phyloP scores from a whole-genome alignment of 1,140 invertebrate genomes.

The Adelges cooleyi region DNA sequence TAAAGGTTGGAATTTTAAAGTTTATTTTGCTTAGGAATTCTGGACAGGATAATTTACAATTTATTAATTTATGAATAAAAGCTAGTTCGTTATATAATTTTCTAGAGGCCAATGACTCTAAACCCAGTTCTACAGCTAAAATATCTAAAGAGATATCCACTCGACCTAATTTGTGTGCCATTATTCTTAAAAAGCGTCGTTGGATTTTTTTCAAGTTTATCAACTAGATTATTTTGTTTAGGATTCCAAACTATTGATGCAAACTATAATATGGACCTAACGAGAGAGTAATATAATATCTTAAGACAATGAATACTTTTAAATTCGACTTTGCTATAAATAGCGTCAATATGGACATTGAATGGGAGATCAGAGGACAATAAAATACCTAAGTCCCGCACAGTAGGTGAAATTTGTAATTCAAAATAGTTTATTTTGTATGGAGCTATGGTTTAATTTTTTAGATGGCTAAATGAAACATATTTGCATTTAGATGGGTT shows the following conservation, averaged over 20 bases:
- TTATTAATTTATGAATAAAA: neutral
- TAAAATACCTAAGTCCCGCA: neutral
- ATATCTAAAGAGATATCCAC: no score
- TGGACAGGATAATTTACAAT: neutral
- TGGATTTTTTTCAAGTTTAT: no score
- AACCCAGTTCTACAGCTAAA: neutral
- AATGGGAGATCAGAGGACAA: neutral
- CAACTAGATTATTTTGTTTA: neutral
- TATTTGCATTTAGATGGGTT: neutral
- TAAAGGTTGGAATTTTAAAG: neutral
- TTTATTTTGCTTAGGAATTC: neutral
- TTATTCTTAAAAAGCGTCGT: no score
- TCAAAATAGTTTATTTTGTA: neutral
- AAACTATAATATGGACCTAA: neutral
- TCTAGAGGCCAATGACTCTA: neutral
- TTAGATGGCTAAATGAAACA: neutral
- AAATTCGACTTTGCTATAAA: neutral
- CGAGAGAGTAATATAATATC: neutral
- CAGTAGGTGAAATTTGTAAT: neutral
- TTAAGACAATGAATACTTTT: neutral
- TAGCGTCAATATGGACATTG: neutral
- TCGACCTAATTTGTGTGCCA: no score
- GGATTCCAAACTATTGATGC: neutral
- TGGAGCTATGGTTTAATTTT: neutral
- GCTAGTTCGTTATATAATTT: neutral